These are phyloP conservation scores for Heliconius melpomene DNA, from an alignment of 1,140 invertebrate genomes.

Conservation along the genomic window DNA sequence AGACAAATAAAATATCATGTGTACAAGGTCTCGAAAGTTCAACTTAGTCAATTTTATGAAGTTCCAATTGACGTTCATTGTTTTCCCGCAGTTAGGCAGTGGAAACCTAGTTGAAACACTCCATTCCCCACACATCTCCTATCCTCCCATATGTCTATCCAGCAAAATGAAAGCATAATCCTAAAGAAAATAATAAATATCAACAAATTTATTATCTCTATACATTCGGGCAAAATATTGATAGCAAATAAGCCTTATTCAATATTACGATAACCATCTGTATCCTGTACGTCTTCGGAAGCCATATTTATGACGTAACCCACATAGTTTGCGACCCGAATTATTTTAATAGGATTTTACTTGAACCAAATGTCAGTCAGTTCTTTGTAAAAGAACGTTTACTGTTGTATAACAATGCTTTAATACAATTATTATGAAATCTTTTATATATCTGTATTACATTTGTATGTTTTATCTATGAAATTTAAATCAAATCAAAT, in stretches of 20 bases:
- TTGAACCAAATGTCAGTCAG: not conserved
- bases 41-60: not conserved
- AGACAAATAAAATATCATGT: not conserved
- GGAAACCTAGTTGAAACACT: too few species aligned
- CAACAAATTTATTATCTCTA: too few species aligned
- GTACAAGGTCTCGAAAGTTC: not conserved
- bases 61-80: too few species aligned
- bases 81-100: too few species aligned
- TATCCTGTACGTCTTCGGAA: slow-evolving; percentile 25
- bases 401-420: not conserved
- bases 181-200: too few species aligned
- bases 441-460: too few species aligned
- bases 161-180: too few species aligned
- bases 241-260: not conserved
- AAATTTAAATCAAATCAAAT: too few species aligned
- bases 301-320: slow-evolving; percentile 29
- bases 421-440: not conserved
- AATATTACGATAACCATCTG: slow-evolving; percentile 9
- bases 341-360: slow-evolving; percentile 26
- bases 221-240: too few species aligned
- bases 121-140: too few species aligned
- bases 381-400: not conserved
- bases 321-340: slow-evolving; percentile 25
- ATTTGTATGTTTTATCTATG: too few species aligned
- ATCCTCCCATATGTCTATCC: too few species aligned